These are phyloP conservation scores for Drosophila colorata DNA, from an alignment of 2,888 invertebrate genomes.

Conservation along the genomic window DNA sequence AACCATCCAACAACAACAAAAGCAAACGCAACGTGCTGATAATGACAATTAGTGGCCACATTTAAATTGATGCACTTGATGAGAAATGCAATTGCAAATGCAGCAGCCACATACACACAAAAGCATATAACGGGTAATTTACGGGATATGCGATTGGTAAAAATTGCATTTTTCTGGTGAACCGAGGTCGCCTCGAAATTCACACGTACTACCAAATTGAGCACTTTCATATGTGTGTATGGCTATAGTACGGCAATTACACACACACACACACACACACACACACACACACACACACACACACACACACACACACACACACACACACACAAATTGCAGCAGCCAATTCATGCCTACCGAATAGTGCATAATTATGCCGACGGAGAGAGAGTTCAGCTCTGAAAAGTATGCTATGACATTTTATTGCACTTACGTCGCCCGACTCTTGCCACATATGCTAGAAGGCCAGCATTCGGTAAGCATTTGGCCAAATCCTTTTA, in stretches of 20 bases:
- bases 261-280: conserved; percentile 24
- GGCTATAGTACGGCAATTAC: conserved; percentile 9
- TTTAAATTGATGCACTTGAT: conserved; percentile 81
- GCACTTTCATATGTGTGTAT: conserved; percentile 4
- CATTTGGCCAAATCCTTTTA: conserved; percentile 66
- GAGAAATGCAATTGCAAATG: conserved; percentile 75
- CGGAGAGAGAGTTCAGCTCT: not conserved
- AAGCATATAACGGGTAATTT: conserved; percentile 64
- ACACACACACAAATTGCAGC: conserved; percentile 59
- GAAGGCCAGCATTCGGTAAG: conserved; percentile 24
- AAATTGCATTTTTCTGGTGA: conserved; percentile 78
- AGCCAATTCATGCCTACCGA: conserved; percentile 49
- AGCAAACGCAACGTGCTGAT: conserved; percentile 67
- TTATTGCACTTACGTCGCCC: conserved; percentile 39
- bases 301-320: conserved; percentile 18
- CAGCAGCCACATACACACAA: conserved; percentile 39
- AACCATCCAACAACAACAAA: conserved; percentile 22
- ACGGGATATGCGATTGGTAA: conserved; percentile 53
- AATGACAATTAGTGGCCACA: conserved; percentile 82
- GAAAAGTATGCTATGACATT: conserved; percentile 33
- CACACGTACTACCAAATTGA: conserved; percentile 72
- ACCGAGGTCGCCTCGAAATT: conserved; percentile 74
- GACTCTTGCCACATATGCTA: not conserved
- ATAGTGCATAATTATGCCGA: conserved; percentile 60
- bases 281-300: conserved; percentile 45